Evolutionary conservation across 2,113 vertebrate genomes (phyloP).

Genomic region (Embiotoca jacksoni): DNA sequence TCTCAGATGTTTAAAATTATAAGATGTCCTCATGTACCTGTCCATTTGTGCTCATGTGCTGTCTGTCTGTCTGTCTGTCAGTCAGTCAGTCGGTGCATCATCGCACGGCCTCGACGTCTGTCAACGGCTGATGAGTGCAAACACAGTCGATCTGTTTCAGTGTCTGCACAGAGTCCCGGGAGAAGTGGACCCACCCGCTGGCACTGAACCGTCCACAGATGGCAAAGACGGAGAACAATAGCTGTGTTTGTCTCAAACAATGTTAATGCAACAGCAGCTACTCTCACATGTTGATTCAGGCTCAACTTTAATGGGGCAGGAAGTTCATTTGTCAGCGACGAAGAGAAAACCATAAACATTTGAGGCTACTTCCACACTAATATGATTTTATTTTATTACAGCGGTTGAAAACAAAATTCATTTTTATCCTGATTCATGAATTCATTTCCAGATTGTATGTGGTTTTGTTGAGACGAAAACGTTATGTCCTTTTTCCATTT

Average conservation of each 20-base stretch:
- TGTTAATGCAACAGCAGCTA: constrained; percentile 18
- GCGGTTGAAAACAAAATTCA: too few relatives aligned
- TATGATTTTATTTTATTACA: too few relatives aligned
- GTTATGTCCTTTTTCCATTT: too few relatives aligned
- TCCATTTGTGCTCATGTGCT: background rate
- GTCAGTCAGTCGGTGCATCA: background rate
- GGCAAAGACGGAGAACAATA: constrained; percentile 59
- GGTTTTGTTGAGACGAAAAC: too few relatives aligned
- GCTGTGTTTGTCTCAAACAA: constrained; percentile 58
- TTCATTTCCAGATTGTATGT: too few relatives aligned
- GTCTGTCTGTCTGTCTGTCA: background rate
- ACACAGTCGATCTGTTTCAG: constrained; percentile 51
- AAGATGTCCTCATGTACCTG: background rate
- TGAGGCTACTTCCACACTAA: background rate
- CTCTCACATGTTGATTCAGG: constrained; percentile 21
- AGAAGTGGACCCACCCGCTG: constrained; percentile 54
- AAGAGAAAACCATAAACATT: constrained; percentile 5
- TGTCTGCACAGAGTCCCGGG: constrained; percentile 46
- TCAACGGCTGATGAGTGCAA: constrained; percentile 45
- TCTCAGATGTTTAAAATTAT: background rate
- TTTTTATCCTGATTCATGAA: too few relatives aligned
- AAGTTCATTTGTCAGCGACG: constrained; percentile 17
- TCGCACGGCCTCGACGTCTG: constrained; percentile 20
- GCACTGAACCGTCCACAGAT: constrained; percentile 69
- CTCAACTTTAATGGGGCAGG: constrained; percentile 28